These are phyloP conservation scores for Danaus chrysippus DNA, from an alignment of 2,888 invertebrate species.

Conservation along the genomic window DNA sequence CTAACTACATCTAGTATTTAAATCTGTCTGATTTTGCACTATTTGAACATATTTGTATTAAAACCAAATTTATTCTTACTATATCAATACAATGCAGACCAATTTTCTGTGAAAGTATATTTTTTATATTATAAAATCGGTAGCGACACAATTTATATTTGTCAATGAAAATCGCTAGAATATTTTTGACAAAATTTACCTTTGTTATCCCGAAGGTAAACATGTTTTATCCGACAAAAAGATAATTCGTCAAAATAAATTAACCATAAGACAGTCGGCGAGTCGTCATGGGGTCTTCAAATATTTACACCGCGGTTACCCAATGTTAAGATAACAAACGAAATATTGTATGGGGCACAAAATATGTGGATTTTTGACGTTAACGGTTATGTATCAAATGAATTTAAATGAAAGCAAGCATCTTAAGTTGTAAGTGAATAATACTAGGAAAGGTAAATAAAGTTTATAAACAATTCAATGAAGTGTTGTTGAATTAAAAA, in stretches of 20 bases:
- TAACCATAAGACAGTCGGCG: slow-evolving; percentile 72
- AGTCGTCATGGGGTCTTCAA: slow-evolving; percentile 63
- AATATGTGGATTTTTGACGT: slow-evolving; percentile 21
- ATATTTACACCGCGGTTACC: slow-evolving; percentile 63
- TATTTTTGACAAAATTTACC: background rate
- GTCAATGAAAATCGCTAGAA: background rate
- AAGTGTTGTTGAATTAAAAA: too few relatives aligned
- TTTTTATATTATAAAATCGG: too few relatives aligned
- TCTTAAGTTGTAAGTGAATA: background rate
- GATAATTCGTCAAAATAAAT: slow-evolving; percentile 79
- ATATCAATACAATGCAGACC: too few relatives aligned
- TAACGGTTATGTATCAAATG: background rate
- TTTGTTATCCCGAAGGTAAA: slow-evolving; percentile 36
- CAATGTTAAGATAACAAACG: slow-evolving; percentile 48
- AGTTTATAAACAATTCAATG: too few relatives aligned
- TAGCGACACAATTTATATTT: background rate
- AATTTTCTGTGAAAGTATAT: too few relatives aligned
- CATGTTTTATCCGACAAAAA: slow-evolving; percentile 53
- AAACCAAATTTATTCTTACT: too few relatives aligned
- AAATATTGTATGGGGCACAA: slow-evolving; percentile 36
- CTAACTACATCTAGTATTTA: slow-evolving; percentile 30
- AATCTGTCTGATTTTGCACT: background rate
- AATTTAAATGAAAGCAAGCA: background rate
- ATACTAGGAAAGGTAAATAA: too few relatives aligned
- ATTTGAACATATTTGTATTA: background rate